Conservation (phyloP, 2,113 vertebrate genomes). For the Corythaeola cristata region DNA sequence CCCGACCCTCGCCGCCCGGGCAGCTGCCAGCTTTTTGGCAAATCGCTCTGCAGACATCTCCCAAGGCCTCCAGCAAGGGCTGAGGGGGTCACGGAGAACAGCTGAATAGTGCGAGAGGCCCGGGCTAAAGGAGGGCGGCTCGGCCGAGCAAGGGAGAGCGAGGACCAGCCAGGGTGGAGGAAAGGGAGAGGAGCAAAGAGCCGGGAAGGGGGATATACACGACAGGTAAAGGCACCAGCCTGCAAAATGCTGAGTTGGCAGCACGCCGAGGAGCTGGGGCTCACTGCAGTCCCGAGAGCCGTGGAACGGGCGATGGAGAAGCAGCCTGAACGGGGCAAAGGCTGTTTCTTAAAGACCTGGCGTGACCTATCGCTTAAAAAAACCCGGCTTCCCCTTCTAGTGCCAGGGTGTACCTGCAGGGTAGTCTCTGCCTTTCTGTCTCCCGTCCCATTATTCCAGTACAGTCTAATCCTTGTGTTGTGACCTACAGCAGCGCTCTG, state of each 20-base stretch:
- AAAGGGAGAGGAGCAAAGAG: not conserved
- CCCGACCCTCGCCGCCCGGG: not conserved
- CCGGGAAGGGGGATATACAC: too few relatives aligned
- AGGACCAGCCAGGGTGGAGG: not conserved
- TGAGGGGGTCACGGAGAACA: not conserved
- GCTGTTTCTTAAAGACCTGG: not conserved
- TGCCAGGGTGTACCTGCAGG: conserved; percentile 3
- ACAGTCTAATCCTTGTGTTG: conserved; percentile 46
- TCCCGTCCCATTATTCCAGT: conserved; percentile 34
- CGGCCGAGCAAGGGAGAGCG: not conserved
- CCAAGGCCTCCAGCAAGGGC: not conserved
- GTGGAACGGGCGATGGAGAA: not conserved
- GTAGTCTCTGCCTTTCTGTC: not conserved
- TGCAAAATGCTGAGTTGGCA: not conserved
- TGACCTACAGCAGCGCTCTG: conserved; percentile 63
- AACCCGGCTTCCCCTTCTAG: not conserved
- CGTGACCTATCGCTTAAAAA: not conserved
- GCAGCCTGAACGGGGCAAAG: not conserved
- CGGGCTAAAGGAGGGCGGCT: not conserved
- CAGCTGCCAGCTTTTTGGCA: not conserved
- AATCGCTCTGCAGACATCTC: not conserved
- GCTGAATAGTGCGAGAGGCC: not conserved
- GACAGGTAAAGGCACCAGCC: not conserved
- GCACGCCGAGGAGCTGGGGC: not conserved
- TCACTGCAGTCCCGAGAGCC: not conserved